Percentiles rank a stretch among this genome's conserved stretches.
Evolutionary conservation across 2,888 invertebrate species (phyloP).

Genomic region (Chrysolina americana): DNA sequence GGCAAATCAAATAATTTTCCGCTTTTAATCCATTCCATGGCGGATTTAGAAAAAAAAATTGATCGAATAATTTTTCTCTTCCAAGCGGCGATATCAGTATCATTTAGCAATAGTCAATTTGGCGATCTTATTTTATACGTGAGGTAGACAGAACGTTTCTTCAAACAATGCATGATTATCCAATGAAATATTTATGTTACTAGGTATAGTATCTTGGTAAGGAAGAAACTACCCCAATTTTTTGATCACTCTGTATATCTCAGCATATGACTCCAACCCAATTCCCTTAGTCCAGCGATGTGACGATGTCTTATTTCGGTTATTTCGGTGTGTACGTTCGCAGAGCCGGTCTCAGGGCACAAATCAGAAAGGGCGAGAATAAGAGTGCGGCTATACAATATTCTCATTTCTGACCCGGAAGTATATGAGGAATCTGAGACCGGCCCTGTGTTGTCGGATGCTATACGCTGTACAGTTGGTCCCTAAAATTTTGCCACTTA

Average conservation of each 20-base stretch:
- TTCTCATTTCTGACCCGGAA: no score
- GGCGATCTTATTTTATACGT: no score
- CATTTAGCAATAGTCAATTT: no score
- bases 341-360: neutral
- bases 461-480: neutral
- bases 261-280: neutral
- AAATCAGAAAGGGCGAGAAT: no score
- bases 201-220: neutral
- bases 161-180: neutral
- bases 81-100: no score
- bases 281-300: neutral
- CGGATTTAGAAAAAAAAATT: neutral
- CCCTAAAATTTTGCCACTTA: neutral
- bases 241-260: slow-evolving; percentile 2
- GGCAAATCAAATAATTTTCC: neutral
- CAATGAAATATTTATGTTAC: no score
- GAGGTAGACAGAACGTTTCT: neutral
- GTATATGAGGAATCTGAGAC: no score
- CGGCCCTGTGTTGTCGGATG: no score
- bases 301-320: neutral
- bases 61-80: no score
- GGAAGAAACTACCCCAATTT: neutral
- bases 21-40: neutral
- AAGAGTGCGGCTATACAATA: no score
- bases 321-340: neutral